Evolutionary conservation across 2,888 invertebrate genomes (phyloP), one percentile per base, ranked within the genome.

Genomic region (Spilarctia lutea): DNA sequence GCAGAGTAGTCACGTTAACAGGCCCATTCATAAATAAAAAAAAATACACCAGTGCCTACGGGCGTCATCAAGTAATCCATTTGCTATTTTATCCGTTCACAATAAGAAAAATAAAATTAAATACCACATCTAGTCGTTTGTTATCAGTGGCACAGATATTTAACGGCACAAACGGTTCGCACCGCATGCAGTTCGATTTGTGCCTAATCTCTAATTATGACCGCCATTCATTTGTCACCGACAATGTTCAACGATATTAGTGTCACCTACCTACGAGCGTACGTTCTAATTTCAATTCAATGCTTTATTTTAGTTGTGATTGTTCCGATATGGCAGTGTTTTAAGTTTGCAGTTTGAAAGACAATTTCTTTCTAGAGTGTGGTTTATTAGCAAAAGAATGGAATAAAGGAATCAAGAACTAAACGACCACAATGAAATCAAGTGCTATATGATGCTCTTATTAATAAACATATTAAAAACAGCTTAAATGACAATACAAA

Each of bases 171-270:
- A 76, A 79, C 82, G 79, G 77, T 75, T 78, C 78, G 78, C 80
- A 83, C 83, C 79, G 87, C 84, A 86, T 87, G 85, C 80, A 88
- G 88, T 88, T 88, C 90, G 86, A 89, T 87, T 89, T 84, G 80
- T 80, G 85, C 87, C 92, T 94, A 93, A 93, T 93, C 92, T 92
- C 93, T 93, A 93, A 94, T 93, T 91, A 92, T 86, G 87, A 86
- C 85, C 89, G 90, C 91, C 90, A 92, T 92, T 90, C 89, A 88
- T 89, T 91, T 89, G 91, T 87, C 85, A 80, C 76, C 77, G 79
- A 74, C 79, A 73, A 70, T 74, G 35, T 65, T 45, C 60, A 67
- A 48, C 66, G 71, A 75, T 73, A 74, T 60, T 71, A 78, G 72
- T 75, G 82, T 71, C 81, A 48, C 73, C 75, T 45, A 48, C 73